These are phyloP conservation scores for Neodiprion lecontei DNA, from an alignment of 1,140 invertebrate genomes.

Conservation along the genomic window DNA sequence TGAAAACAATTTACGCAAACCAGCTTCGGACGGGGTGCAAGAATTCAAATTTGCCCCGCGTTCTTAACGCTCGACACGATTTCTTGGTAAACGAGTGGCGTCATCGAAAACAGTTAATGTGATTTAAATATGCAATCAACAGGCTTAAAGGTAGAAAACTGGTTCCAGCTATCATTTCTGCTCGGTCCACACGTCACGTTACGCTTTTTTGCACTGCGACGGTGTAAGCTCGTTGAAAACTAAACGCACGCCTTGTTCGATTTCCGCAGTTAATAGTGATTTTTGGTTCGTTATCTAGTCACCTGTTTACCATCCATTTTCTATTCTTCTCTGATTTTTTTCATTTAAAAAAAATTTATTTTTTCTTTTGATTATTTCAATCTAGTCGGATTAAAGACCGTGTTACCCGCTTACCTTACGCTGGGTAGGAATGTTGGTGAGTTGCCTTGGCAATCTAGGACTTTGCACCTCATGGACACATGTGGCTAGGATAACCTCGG, in stretches of 20 bases:
- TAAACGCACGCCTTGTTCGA: too few relatives aligned
- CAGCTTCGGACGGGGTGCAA: background rate
- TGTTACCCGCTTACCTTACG: constrained; percentile 46
- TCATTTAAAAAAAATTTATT: constrained; percentile 15
- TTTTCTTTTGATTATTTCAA: constrained; percentile 1
- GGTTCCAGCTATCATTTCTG: too few relatives aligned
- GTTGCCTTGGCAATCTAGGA: constrained; percentile 58
- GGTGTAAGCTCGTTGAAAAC: too few relatives aligned
- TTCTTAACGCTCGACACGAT: background rate
- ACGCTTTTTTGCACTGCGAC: too few relatives aligned
- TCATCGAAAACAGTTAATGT: too few relatives aligned
- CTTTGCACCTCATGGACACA: constrained; percentile 61
- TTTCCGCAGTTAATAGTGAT: background rate
- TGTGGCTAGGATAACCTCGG: constrained; percentile 33
- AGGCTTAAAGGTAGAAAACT: too few relatives aligned
- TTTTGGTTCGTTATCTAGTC: background rate
- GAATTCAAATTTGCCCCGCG: background rate
- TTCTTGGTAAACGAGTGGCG: too few relatives aligned
- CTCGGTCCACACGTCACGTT: too few relatives aligned
- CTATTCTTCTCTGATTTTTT: background rate
- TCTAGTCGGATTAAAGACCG: too few relatives aligned
- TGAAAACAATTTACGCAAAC: background rate
- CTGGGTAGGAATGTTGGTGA: constrained; percentile 55
- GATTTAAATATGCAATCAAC: too few relatives aligned
- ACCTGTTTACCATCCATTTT: background rate